Conservation (phyloP, 1,140 invertebrate species). For the Drosophila ohnishii region DNA sequence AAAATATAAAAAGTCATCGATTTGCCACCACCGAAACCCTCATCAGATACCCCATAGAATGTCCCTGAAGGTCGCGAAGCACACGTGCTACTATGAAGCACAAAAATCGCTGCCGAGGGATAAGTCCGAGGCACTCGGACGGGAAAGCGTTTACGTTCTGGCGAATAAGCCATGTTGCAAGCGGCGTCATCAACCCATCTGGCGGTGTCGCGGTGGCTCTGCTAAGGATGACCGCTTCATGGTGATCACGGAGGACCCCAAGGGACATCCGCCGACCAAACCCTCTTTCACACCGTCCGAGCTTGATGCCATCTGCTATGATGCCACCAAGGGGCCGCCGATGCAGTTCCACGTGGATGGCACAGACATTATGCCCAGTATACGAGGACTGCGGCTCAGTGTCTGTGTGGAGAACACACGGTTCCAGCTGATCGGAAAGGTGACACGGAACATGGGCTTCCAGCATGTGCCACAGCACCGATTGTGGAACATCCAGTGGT, state of each 20-base stretch:
- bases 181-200: slow-evolving; percentile 8
- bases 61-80: slow-evolving; percentile 25
- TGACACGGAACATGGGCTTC: slow-evolving; percentile 56
- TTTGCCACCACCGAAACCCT: neutral
- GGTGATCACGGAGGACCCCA: slow-evolving; percentile 40
- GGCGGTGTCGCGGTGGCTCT: slow-evolving; percentile 9
- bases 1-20: slow-evolving; percentile 7
- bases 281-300: slow-evolving; percentile 7
- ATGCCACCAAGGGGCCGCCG: slow-evolving; percentile 31
- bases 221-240: slow-evolving; percentile 23
- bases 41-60: slow-evolving; percentile 40
- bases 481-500: slow-evolving; percentile 95
- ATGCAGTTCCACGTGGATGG: slow-evolving; percentile 16
- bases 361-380: slow-evolving; percentile 32
- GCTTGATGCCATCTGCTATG: slow-evolving; percentile 49
- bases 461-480: slow-evolving; percentile 66
- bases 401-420: slow-evolving; percentile 66
- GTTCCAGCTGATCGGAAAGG: slow-evolving; percentile 48
- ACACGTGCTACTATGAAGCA: slow-evolving; percentile 37
- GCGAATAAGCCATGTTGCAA: slow-evolving; percentile 10
- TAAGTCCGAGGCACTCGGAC: neutral
- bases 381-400: slow-evolving; percentile 50
- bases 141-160: slow-evolving; percentile 47
- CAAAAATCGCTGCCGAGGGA: slow-evolving; percentile 25
- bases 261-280: neutral